A percentile compares a stretch with the other conserved stretches of the same genome.
phyloP scores from a whole-genome alignment of 1,140 invertebrate genomes.

The Nymphalis io region DNA sequence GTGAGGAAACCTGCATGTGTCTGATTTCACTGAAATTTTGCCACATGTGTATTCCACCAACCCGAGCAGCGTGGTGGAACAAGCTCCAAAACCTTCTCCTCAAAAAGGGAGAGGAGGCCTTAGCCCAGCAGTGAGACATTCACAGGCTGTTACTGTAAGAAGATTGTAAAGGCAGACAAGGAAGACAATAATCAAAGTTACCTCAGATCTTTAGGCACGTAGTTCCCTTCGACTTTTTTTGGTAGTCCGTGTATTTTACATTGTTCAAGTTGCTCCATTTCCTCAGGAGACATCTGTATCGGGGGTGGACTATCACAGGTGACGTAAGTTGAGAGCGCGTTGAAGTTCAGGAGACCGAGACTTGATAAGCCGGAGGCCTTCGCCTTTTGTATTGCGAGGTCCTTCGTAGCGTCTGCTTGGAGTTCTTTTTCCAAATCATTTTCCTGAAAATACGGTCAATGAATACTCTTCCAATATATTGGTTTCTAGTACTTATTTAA shows the following conservation, averaged over 20 bases:
- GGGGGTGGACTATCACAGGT: constrained; percentile 89
- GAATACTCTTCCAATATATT: not conserved
- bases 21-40: no score
- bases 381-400: constrained; percentile 54
- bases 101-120: no score
- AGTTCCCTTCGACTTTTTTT: constrained; percentile 84
- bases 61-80: no score
- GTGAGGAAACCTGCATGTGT: no score
- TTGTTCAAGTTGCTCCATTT: constrained; percentile 86
- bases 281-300: constrained; percentile 88
- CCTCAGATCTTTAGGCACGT: constrained; percentile 84
- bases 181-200: no score
- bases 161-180: no score
- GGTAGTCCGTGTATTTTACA: constrained; percentile 88
- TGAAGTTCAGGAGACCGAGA: constrained; percentile 70
- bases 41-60: no score
- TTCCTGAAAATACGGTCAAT: constrained; percentile 48
- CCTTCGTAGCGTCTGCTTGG: constrained; percentile 65
- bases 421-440: constrained; percentile 73
- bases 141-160: no score
- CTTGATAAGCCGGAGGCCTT: constrained; percentile 63
- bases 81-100: no score
- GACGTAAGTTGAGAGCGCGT: constrained; percentile 82
- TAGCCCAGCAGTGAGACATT: not conserved
- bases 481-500: no score